Conservation (phyloP, 2,113 vertebrate species). For the Alethe castanea region DNA sequence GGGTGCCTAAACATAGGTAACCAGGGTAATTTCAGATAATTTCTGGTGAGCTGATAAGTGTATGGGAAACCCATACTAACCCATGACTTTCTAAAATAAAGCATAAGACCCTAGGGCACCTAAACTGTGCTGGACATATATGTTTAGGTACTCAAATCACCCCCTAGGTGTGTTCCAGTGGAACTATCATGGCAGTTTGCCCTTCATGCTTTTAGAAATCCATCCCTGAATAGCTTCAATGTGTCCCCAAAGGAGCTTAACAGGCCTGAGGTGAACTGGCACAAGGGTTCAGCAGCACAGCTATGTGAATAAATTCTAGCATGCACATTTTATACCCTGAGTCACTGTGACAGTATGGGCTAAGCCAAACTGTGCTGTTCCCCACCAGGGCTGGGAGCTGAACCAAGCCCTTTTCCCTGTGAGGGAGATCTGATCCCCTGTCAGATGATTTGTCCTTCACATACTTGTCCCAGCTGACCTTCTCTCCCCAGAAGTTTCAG, state of each 20-base stretch:
- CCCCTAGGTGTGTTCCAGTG: not conserved
- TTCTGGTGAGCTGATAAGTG: not conserved
- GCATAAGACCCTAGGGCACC: not conserved
- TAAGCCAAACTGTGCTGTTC: not conserved
- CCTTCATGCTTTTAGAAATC: not conserved
- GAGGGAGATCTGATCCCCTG: not conserved
- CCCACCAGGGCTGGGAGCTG: not conserved
- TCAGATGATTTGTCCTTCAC: not conserved
- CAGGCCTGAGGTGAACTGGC: not conserved
- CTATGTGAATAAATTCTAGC: not conserved
- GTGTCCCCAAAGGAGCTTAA: not conserved
- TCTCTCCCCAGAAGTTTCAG: not conserved
- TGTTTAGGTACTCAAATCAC: not conserved
- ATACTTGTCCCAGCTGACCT: not conserved
- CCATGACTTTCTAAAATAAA: not conserved
- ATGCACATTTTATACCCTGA: not conserved
- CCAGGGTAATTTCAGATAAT: not conserved
- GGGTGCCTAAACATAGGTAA: not conserved
- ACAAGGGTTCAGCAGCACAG: not conserved
- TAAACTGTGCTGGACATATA: not conserved
- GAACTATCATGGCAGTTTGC: not conserved
- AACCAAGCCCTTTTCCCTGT: not conserved
- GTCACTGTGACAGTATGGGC: rapidly evolving
- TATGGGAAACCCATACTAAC: not conserved
- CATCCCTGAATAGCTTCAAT: not conserved